A percentile compares a stretch with the other conserved stretches of the same genome.
Conservation (phyloP, 1,140 invertebrate species). For the Lepidurus couesii region DNA sequence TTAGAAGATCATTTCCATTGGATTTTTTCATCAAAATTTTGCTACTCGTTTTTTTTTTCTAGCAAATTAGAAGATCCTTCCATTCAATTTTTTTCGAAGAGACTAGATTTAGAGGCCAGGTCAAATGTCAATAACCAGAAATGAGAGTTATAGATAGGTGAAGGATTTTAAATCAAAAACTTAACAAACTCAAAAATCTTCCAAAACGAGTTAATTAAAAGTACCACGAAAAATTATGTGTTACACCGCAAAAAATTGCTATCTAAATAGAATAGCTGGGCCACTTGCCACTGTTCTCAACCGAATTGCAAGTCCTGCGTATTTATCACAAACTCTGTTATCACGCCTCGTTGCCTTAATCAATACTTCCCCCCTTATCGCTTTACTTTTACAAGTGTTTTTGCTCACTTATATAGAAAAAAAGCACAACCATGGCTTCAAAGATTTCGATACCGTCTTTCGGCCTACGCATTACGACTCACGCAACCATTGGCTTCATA, state of each 20-base stretch:
- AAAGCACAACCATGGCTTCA: constrained; percentile 17
- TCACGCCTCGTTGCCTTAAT: constrained; percentile 1
- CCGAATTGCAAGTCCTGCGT: neutral
- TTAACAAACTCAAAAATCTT: neutral
- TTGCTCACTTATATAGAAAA: neutral
- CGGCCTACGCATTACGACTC: neutral
- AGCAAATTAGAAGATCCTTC: constrained; percentile 14
- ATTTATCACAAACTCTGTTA: constrained; percentile 11
- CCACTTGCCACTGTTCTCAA: neutral
- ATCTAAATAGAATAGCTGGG: neutral
- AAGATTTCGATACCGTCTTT: neutral
- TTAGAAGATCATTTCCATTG: constrained; percentile 2
- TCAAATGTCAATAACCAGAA: neutral
- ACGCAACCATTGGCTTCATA: neutral
- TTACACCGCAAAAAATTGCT: neutral
- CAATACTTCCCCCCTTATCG: neutral
- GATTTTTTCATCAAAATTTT: neutral
- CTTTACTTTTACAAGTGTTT: neutral
- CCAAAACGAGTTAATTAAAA: neutral
- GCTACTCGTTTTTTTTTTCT: too few species aligned
- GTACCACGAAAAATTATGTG: neutral
- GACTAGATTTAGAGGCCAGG: constrained; percentile 17
- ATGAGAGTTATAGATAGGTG: neutral
- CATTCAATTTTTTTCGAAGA: neutral
- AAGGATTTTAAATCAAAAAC: neutral